Evolutionary conservation across 2,113 vertebrate species (phyloP), one percentile per base, ranked within the genome.

Genomic region (Phylloscopus whistleri): DNA sequence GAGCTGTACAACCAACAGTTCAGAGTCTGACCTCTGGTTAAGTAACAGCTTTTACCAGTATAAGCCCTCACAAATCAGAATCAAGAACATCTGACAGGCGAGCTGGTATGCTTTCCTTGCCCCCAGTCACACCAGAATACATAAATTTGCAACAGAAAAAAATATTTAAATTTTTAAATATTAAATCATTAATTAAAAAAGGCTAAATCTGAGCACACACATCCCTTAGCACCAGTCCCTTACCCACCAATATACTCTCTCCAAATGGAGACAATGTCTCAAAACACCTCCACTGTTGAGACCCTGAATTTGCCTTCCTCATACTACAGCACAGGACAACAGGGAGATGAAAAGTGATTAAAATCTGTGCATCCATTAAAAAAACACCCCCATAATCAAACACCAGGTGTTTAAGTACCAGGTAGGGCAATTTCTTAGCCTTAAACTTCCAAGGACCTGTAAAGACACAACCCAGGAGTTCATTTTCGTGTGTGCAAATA

Each of bases 221-320:
- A 41, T 72, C 17, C 48, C 33, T 70, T 17, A 63, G 8, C 28
- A 55, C 21, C 6, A 22, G 11, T 9, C 48, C 26, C 28, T 52
- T 12, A 48, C 14, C 31, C 60, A 85, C 48, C 60, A 82, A n/a
- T 53, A 62, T 15, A 44, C 28, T 28, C 9, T 75, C 48, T 77
- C 64, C 27, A 92, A 39, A 77, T 12, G 8, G 53, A 83, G 73
- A 59, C 28, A 64, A 15, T 3, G 6, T 89, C 77, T 92, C 18
- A 43, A 43, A 64, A 43, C 1, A 26, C 10, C n/a, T 49, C 2
- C 0, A 1, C 41, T 70, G 10, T 52, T 69, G 22, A 81, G 22
- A 85, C 31, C 35, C 11, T 20, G 63, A 68, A 39, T 35, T 48
- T 60, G 21, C 37, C 35, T 52, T 81, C 56, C 60, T 69, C 56